Evolutionary conservation across 1,140 invertebrate genomes (phyloP), one percentile per base, ranked within the genome.

Genomic region (Tribolium madens): DNA sequence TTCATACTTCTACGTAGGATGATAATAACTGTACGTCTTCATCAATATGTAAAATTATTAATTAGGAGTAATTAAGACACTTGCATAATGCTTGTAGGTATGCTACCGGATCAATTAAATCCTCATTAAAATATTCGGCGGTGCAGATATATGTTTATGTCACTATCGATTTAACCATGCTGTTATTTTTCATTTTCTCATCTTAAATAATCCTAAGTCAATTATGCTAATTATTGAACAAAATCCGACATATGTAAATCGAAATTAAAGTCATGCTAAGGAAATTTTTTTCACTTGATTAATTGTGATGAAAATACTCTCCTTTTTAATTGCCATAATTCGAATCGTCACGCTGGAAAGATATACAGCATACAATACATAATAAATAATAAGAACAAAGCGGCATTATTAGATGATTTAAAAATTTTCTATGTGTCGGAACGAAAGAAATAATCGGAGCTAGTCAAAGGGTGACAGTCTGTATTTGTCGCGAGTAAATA

Each of bases 401-500:
- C 36, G 6, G 2, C 36, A 9, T 42, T n/a, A n/a, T n/a, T 42
- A 42, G 36, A 42, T 9, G 9, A 42, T 26, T 26, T 26, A 5
- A 5, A 5, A 1, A 4, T 26, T 26, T 26, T 26, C 21, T 3
- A 3, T 26, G 21, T 4, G 21, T 26, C 21, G 36, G 7, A 42
- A n/a, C 36, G 36, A 42, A 52, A 50, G 13, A 52, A 52, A 31
- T 72, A 72, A 72, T 72, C 50, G 26, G 13, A 52, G 21, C 46
- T 15, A 47, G 47, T 71, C 17, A 47, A 26, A 13, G 46, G 70
- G 50, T 26, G 50, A 52, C 46, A 5, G 70, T 26, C 47, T 52
- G 50, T 50, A 48, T 72, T 72, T 72, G 21, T 72, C 17, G 70
- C 14, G 21, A 72, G 42, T 72, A 72, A 52, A 72, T 72, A 72